phyloP scores from a whole-genome alignment of 2,113 vertebrate species.

The Verasper variegatus region DNA sequence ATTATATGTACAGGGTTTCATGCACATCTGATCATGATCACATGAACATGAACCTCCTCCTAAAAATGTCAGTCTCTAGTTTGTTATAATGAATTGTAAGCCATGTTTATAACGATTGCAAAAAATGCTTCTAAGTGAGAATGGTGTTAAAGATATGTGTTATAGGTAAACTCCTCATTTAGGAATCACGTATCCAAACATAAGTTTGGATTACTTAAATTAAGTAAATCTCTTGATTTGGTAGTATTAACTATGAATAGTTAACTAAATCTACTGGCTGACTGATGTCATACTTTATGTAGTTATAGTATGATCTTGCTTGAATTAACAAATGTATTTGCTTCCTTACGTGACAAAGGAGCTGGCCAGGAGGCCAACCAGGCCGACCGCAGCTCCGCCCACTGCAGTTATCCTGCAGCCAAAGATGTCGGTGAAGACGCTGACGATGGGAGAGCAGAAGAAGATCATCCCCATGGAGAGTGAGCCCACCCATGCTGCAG shows the following conservation, averaged over 20 bases:
- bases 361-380: slow-evolving; percentile 91
- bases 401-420: slow-evolving; percentile 92
- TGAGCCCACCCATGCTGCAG: slow-evolving; percentile 93
- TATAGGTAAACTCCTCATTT: background rate
- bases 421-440: slow-evolving; percentile 92
- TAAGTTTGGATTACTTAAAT: too few species aligned
- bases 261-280: background rate
- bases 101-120: background rate
- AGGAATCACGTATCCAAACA: too few species aligned
- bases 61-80: too few species aligned
- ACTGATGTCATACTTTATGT: background rate
- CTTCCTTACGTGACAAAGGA: slow-evolving; percentile 92
- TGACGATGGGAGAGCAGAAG: slow-evolving; percentile 97
- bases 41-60: too few species aligned
- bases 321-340: background rate
- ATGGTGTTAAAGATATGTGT: background rate
- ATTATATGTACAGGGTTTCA: too few species aligned
- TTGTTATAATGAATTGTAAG: too few species aligned
- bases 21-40: too few species aligned
- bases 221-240: too few species aligned
- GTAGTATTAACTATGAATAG: too few species aligned
- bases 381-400: slow-evolving; percentile 88
- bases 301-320: background rate
- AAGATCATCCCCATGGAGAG: slow-evolving; percentile 99
- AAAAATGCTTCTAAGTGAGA: background rate